phyloP scores from a whole-genome alignment of 1,140 invertebrate genomes.

The Spodoptera frugiperda region DNA sequence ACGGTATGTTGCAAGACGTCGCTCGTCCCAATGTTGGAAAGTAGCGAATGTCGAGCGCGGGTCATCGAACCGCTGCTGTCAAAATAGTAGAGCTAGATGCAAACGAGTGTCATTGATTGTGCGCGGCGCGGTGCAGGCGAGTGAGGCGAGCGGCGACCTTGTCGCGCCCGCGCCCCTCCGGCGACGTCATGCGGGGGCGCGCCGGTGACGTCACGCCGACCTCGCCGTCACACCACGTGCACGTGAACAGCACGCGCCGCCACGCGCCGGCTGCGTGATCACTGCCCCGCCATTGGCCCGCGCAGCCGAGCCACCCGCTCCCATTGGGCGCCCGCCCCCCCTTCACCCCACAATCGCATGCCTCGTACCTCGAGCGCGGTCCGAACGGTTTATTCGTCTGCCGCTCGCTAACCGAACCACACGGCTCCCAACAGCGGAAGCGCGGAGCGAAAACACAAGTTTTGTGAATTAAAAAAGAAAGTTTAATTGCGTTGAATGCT shows the following conservation, averaged over 20 bases:
- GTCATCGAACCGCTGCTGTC: slow-evolving; percentile 72
- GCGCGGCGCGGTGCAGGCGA: slow-evolving; percentile 54
- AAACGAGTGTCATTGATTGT: slow-evolving; percentile 57
- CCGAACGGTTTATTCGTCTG: slow-evolving; percentile 82
- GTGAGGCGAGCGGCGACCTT: slow-evolving; percentile 72
- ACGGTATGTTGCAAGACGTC: neutral
- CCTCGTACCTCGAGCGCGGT: slow-evolving; percentile 69
- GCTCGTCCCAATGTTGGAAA: neutral
- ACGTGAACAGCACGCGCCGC: slow-evolving; percentile 87
- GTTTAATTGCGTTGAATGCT: slow-evolving; percentile 77
- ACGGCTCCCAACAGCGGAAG: slow-evolving; percentile 62
- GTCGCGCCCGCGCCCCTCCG: slow-evolving; percentile 64
- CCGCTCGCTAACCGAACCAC: slow-evolving; percentile 70
- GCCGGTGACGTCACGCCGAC: slow-evolving; percentile 86
- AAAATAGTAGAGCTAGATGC: slow-evolving; percentile 66
- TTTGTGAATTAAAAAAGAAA: slow-evolving; percentile 83
- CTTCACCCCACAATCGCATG: slow-evolving; percentile 55
- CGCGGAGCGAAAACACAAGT: slow-evolving; percentile 67
- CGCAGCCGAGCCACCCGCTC: slow-evolving; percentile 72
- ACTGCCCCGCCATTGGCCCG: slow-evolving; percentile 81
- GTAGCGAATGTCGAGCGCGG: slow-evolving; percentile 46
- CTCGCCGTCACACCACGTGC: slow-evolving; percentile 85
- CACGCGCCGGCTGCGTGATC: slow-evolving; percentile 86
- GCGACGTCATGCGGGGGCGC: slow-evolving; percentile 80
- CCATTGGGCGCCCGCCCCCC: slow-evolving; percentile 69